Evolutionary conservation across 92 coral and sea anemone genomes (phyloP), one percentile per base, ranked within the genome.

Genomic region (Meandrina meandrites): DNA sequence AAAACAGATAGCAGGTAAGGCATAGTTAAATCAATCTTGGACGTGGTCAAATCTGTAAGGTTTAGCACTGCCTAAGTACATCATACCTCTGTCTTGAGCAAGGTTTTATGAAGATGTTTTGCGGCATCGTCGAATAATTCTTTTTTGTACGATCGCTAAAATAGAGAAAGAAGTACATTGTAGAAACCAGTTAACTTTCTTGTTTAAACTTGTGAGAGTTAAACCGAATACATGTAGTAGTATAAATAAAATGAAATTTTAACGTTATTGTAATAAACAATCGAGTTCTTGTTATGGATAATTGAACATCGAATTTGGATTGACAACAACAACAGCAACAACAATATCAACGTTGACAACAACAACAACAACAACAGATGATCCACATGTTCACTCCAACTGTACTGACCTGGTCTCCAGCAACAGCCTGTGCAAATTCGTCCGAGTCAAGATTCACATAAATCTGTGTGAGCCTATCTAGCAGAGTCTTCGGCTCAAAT

Each of bases 401-500:
- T 66, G 35, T 28, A 28, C 47, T 24, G 24, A 97, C 99, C 95
- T 97, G 98, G 85, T 97, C 99, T 47, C 93, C 90, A 6, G 99
- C 99, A 7, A 97, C 96, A 45, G 99, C 99, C 47, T 82, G 90
- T 13, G 96, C 94, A 88, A 97, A 97, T 76, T 92, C 93, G 16
- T 93, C 94, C 18, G 99, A 93, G 81, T 90, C 96, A 69, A 97
- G 91, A 77, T 97, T 94, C 64, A 97, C 92, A 76, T 97, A 97
- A 75, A 97, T 94, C 68, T 97, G 97, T 66, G 98, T 93, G 4
- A 97, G 87, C 69, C 97, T 89, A 83, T 97, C 96, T 37, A 97
- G 91, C 53, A 97, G 83, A 15, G 80, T 87, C 92, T 97, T 97
- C n/a, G 99, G 99, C 76, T 95, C 94, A 86, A 97, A 97, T 76